These are phyloP conservation scores for Drosophila sordidapex DNA, from an alignment of 2,888 invertebrate species.

Conservation along the genomic window DNA sequence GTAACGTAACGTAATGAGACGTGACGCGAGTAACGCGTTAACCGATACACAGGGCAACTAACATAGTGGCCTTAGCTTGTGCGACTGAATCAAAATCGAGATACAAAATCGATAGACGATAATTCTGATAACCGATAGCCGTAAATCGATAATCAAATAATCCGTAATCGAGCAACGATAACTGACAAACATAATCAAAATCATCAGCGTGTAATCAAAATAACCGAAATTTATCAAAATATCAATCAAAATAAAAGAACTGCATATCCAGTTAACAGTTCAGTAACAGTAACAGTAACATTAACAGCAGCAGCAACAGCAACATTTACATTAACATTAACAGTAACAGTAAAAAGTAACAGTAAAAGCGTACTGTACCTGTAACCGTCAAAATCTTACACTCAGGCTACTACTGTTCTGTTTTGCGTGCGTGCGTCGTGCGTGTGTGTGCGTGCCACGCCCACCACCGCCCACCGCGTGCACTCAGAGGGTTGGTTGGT, in stretches of 20 bases:
- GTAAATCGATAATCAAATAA: slow-evolving; percentile 39
- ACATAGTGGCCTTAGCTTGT: slow-evolving; percentile 77
- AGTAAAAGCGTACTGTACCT: slow-evolving; percentile 5
- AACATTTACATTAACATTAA: slow-evolving; percentile 19
- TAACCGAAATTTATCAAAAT: slow-evolving; percentile 21
- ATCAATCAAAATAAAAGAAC: slow-evolving; percentile 7
- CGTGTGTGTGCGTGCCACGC: slow-evolving; percentile 78
- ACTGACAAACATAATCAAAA: slow-evolving; percentile 25
- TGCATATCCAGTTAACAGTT: not conserved
- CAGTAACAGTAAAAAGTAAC: not conserved
- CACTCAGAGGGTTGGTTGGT: slow-evolving; percentile 73
- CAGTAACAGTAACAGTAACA: not conserved
- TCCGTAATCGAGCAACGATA: slow-evolving; percentile 39
- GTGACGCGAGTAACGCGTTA: slow-evolving; percentile 30
- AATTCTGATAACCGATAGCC: slow-evolving; percentile 42
- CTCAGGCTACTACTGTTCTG: slow-evolving; percentile 59
- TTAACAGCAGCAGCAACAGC: slow-evolving; percentile 27
- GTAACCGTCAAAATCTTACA: slow-evolving; percentile 47
- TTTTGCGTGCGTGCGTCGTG: slow-evolving; percentile 74
- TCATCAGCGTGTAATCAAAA: slow-evolving; percentile 32
- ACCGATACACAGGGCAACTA: slow-evolving; percentile 59
- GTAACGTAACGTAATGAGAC: slow-evolving; percentile 41
- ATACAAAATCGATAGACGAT: slow-evolving; percentile 50
- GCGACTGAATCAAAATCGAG: slow-evolving; percentile 70
- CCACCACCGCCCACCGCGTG: slow-evolving; percentile 74